Conservation (phyloP, 2,797 vertebrate species). For the Crenuchus spilurus region DNA sequence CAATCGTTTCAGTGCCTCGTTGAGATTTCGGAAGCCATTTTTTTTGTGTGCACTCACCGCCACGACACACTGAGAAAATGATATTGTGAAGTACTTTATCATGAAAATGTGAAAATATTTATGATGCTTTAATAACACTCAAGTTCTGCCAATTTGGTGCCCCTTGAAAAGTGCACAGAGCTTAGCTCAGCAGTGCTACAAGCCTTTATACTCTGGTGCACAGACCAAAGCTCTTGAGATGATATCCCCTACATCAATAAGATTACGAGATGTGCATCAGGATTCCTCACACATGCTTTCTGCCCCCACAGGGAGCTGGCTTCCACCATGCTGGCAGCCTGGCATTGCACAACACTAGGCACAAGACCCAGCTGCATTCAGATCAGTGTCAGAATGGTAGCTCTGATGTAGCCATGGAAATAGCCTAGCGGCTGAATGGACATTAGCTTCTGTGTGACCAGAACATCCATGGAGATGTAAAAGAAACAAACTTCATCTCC, state of each 20-base stretch:
- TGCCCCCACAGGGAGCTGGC: background rate
- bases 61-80: too few species aligned
- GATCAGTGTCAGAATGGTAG: background rate
- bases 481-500: background rate
- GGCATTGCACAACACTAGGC: slow-evolving; percentile 24
- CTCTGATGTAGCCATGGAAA: slow-evolving; percentile 26
- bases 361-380: slow-evolving; percentile 4
- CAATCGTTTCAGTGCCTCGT: too few species aligned
- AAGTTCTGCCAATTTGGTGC: too few species aligned
- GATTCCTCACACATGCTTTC: slow-evolving; percentile 14
- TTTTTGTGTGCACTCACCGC: too few species aligned
- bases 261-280: slow-evolving; percentile 27
- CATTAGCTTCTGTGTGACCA: background rate
- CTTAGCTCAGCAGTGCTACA: too few species aligned
- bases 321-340: slow-evolving; percentile 30
- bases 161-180: too few species aligned
- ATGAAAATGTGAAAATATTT: too few species aligned
- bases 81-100: too few species aligned
- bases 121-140: too few species aligned
- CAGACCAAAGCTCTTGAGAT: slow-evolving; percentile 25
- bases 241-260: slow-evolving; percentile 23
- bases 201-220: background rate
- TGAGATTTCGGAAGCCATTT: too few species aligned
- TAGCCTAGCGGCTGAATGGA: slow-evolving; percentile 19
- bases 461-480: background rate